Percentiles rank a stretch among this genome's conserved stretches.
phyloP scores from a whole-genome alignment of 2,888 invertebrate species.

The Lasioglossum villosulum region DNA sequence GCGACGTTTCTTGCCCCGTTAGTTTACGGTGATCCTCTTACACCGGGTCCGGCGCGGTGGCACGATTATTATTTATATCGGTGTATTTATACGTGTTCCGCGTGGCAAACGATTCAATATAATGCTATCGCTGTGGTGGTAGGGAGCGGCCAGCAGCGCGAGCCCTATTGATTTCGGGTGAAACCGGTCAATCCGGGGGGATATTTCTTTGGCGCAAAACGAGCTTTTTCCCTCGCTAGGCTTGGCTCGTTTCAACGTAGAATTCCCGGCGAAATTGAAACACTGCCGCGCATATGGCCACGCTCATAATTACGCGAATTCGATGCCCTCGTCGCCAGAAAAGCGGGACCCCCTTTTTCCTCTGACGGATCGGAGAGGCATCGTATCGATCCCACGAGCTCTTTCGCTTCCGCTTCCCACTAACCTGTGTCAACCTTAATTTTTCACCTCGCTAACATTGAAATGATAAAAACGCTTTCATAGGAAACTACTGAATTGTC shows the following conservation, averaged over 20 bases:
- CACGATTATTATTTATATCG: conserved; percentile 60
- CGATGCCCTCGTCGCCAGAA: neutral
- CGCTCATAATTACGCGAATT: neutral
- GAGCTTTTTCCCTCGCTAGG: conserved; percentile 45
- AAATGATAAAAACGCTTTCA: no score
- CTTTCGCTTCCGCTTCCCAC: neutral
- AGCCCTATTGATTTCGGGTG: conserved; percentile 69
- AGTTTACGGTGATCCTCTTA: conserved; percentile 1
- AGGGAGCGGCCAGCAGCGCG: conserved; percentile 57
- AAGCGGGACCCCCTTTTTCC: neutral
- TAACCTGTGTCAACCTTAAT: no score
- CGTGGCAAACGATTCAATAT: conserved; percentile 58
- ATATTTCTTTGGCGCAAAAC: conserved; percentile 63
- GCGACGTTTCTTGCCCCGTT: conserved; percentile 21
- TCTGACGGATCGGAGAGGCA: neutral
- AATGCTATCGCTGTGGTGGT: conserved; percentile 30
- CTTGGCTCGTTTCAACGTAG: neutral
- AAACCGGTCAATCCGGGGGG: conserved; percentile 67
- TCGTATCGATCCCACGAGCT: neutral
- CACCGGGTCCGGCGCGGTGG: neutral
- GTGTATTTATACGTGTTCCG: conserved; percentile 59
- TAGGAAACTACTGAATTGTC: no score
- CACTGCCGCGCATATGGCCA: conserved; percentile 1
- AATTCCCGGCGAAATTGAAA: conserved; percentile 34
- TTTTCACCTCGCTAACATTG: no score